Evolutionary conservation across 2,888 invertebrate species (phyloP).

Genomic region (Cryptocheilus praepositus): DNA sequence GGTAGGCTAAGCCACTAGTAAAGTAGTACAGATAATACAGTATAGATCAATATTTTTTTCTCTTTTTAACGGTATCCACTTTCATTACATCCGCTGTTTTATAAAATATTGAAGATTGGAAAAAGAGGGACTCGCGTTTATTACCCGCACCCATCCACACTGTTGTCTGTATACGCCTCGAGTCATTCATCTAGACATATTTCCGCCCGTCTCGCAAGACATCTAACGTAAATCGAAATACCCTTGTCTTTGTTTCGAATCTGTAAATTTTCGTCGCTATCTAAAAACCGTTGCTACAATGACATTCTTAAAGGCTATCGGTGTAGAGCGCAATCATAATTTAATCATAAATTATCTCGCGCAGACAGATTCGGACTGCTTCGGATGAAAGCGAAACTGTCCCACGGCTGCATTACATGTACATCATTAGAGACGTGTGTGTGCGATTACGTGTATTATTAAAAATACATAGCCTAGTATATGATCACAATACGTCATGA

Average conservation of each 20-base stretch:
- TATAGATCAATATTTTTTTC: constrained; percentile 15
- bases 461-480: constrained; percentile 29
- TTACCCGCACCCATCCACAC: constrained; percentile 51
- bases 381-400: constrained; percentile 29
- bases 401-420: constrained; percentile 14
- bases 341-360: no score
- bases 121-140: constrained; percentile 56
- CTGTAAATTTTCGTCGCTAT: no score
- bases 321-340: constrained; percentile 4
- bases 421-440: constrained; percentile 10
- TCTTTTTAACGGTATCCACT: constrained; percentile 46
- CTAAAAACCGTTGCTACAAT: constrained; percentile 1
- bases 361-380: no score
- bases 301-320: constrained; percentile 8
- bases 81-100: constrained; percentile 48
- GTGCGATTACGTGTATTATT: constrained; percentile 15
- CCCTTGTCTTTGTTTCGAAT: no score
- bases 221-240: constrained; percentile 7
- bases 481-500: constrained; percentile 44
- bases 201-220: constrained; percentile 15
- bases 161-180: constrained; percentile 20
- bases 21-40: constrained; percentile 44
- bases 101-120: constrained; percentile 60
- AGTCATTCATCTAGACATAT: background rate
- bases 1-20: constrained; percentile 60